Evolutionary conservation across 2,797 vertebrate genomes (phyloP).

Genomic region (Phalloptychus januarius): DNA sequence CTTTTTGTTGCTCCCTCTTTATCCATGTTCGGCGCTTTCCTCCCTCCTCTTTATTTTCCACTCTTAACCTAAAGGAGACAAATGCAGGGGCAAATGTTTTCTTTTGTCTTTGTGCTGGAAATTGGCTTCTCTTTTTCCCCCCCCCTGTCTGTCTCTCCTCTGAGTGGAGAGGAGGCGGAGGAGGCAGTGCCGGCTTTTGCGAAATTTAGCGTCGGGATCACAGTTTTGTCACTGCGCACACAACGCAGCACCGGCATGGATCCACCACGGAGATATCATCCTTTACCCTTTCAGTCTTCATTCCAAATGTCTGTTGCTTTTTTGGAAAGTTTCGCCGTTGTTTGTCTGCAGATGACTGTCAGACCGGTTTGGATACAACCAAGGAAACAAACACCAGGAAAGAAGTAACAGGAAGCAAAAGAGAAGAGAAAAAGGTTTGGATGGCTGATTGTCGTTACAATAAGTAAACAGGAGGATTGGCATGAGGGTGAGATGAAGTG

Average conservation of each 20-base stretch:
- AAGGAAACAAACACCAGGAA: slow-evolving; percentile 24
- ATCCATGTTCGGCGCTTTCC: slow-evolving; percentile 46
- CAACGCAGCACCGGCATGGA: slow-evolving; percentile 39
- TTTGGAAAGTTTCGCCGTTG: slow-evolving; percentile 15
- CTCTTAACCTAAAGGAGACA: slow-evolving; percentile 31
- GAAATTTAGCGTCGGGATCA: slow-evolving; percentile 60
- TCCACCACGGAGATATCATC: slow-evolving; percentile 16
- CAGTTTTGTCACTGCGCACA: slow-evolving; percentile 60
- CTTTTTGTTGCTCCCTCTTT: slow-evolving; percentile 29
- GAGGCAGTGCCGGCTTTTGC: slow-evolving; percentile 64
- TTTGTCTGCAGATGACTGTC: slow-evolving; percentile 36
- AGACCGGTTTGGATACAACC: slow-evolving; percentile 30
- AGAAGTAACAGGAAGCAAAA: slow-evolving; percentile 21
- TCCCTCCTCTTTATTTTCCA: slow-evolving; percentile 45
- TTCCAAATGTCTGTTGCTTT: not conserved
- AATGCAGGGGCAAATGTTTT: slow-evolving; percentile 57
- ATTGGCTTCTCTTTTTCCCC: slow-evolving; percentile 48
- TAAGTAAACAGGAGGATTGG: slow-evolving; percentile 24
- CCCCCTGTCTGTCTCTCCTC: slow-evolving; percentile 19
- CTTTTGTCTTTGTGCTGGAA: slow-evolving; percentile 67
- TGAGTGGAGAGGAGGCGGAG: slow-evolving; percentile 33
- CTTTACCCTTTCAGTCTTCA: slow-evolving; percentile 15
- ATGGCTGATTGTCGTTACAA: slow-evolving; percentile 24
- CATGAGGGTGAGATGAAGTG: slow-evolving; percentile 53
- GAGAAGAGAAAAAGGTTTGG: slow-evolving; percentile 10